These are phyloP conservation scores for Gnathonemus echidnorhynchus DNA, from an alignment of 2,113 vertebrate species.

Conservation along the genomic window DNA sequence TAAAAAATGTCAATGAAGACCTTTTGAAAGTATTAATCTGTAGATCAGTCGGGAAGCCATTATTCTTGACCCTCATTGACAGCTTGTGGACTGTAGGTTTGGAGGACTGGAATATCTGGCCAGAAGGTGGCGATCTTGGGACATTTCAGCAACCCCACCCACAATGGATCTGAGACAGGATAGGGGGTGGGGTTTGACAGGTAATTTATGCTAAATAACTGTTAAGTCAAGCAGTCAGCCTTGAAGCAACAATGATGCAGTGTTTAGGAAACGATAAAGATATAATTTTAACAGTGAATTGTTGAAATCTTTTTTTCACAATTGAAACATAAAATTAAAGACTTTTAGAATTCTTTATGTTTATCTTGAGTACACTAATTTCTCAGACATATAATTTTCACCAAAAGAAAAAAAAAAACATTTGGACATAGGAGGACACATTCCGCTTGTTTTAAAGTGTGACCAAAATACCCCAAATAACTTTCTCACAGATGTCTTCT, in stretches of 20 bases:
- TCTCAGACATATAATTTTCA: background rate
- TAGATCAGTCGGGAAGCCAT: background rate
- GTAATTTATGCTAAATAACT: background rate
- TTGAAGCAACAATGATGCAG: background rate
- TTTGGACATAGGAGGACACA: background rate
- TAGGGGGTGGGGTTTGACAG: slow-evolving; percentile 7
- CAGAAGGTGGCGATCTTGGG: slow-evolving; percentile 76
- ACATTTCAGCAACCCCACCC: slow-evolving; percentile 67
- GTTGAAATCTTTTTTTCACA: background rate
- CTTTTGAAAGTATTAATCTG: background rate
- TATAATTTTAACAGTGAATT: background rate
- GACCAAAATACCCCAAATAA: background rate
- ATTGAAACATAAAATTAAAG: background rate
- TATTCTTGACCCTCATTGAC: slow-evolving; percentile 11
- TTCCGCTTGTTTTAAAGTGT: background rate
- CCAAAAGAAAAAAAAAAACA: background rate
- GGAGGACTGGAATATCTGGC: slow-evolving; percentile 64
- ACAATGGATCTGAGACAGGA: slow-evolving; percentile 45
- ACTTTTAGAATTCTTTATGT: background rate
- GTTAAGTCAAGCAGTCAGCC: background rate
- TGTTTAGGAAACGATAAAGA: background rate
- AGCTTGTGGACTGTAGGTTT: slow-evolving; percentile 34
- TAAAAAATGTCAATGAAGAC: background rate
- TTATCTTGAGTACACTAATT: background rate
- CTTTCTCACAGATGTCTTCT: background rate